Evolutionary conservation across 2,113 vertebrate species (phyloP), one percentile per base, ranked within the genome.

Genomic region (Ochotona curzoniae): DNA sequence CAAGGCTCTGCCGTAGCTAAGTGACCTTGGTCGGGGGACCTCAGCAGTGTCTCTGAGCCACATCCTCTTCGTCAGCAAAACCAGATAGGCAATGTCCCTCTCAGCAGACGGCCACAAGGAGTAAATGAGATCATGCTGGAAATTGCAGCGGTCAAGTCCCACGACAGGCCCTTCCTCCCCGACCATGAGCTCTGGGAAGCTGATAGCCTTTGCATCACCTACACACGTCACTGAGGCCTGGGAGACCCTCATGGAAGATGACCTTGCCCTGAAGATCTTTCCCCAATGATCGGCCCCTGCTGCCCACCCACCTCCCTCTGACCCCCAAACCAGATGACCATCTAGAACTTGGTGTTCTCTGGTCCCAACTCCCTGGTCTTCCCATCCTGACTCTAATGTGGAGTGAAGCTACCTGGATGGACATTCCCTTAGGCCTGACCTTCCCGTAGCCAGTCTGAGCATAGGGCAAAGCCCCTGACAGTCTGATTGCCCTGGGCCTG

Each of bases 121-220:
- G 14, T 84, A 28, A 54, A 54, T 30, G 35, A 54, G 25, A 74
- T 9, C 4, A 32, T 51, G 15, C 30, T 82, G 25, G 44, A n/a
- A 81, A 51, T 44, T 13, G 11, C 28, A 0, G 30, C 3, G 28
- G n/a, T 51, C 35, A 81, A 44, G 38, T 0, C 0, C 26, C 57
- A 5, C 14, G 8, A 25, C 2, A 8, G 61, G n/a, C 76, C 35
- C 51, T 25, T 28, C 30, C 0, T 12, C 17, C 8, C 44, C 28
- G 0, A 44, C 38, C 38, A 44, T 26, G 21, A 0, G 0, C 49
- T 57, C 90, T 38, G 7, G 35, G 1, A 0, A 3, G 0, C 4
- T 1, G 13, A 17, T 0, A 9, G 8, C 14, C 2, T 44, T 14
- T 8, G 23, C 9, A 54, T 47, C 26, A 11, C 21, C 28, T 70